phyloP scores from a whole-genome alignment of 92 coral and sea anemone species.

The Heliopora coerulea region DNA sequence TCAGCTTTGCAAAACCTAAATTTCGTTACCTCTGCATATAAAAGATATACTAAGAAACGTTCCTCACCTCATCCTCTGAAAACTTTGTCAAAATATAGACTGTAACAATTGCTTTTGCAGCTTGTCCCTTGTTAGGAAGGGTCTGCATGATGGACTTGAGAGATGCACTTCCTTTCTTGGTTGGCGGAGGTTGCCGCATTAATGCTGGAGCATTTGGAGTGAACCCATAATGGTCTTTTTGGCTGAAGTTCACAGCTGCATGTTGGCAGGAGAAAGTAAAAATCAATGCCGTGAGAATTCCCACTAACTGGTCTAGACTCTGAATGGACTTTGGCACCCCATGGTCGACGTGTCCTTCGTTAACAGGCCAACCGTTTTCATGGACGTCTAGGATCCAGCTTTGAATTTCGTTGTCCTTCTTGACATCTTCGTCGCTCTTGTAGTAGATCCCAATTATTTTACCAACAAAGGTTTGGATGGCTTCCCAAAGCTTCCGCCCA shows the following conservation, averaged over 20 bases:
- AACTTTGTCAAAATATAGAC: constrained; percentile 66
- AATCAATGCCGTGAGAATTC: constrained; percentile 56
- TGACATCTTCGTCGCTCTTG: constrained; percentile 44
- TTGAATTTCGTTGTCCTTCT: constrained; percentile 49
- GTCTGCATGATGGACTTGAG: constrained; percentile 53
- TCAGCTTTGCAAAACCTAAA: no score
- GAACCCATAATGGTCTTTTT: constrained; percentile 64
- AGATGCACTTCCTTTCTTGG: constrained; percentile 56
- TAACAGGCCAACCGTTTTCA: constrained; percentile 69
- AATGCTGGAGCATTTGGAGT: constrained; percentile 73
- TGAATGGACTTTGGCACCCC: constrained; percentile 62
- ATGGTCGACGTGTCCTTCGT: constrained; percentile 61
- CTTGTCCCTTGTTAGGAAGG: constrained; percentile 64
- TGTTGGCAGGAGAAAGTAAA: constrained; percentile 82
- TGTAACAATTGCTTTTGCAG: constrained; percentile 65
- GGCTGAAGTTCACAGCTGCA: constrained; percentile 81
- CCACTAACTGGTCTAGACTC: constrained; percentile 50
- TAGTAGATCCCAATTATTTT: constrained; percentile 52
- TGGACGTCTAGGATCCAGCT: constrained; percentile 64
- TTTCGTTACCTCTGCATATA: no score
- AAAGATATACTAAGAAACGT: background rate
- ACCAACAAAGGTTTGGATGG: constrained; percentile 45
- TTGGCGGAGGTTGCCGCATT: constrained; percentile 80
- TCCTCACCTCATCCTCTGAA: constrained; percentile 68
- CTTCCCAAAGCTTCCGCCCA: constrained; percentile 54